Evolutionary conservation across 2,888 invertebrate species (phyloP), one percentile per base, ranked within the genome.

Genomic region (Melanostoma mellinum): DNA sequence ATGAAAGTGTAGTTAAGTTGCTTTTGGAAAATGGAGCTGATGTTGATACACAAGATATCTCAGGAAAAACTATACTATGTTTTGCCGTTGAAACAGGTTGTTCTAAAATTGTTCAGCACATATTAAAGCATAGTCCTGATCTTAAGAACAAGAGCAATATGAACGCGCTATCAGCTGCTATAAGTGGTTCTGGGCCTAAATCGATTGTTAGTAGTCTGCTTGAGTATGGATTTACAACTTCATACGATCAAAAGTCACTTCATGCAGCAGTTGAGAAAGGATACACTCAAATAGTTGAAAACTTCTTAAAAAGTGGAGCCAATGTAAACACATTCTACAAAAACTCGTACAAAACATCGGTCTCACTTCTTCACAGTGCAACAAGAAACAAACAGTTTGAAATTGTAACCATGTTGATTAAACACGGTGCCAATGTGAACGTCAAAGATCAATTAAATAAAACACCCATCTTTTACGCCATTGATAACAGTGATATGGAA

Each of bases 341-440:
- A 48, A n/a, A 38, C 2, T n/a, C n/a, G 20, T 20, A 0, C 20
- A 63, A 48, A 0, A 36, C 30, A 2, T 3, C 9, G 0, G 6
- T 1, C n/a, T 32, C 44, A 20, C 20, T 50, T 3, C 38, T 63
- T 4, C 63, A 63, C 32, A 3, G 3, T 1, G 50, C 63, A 38
- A 30, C 38, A n/a, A 9, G 38, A 38, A 50, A 20, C 2, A 30
- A 50, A 4, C 50, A 50, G n/a, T 50, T 6, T 36, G 32, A 50
- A 38, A 50, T 63, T 4, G 32, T 32, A 4, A n/a, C 36, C n/a
- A 36, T 63, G 4, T 10, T 63, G 9, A 8, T 56, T 85, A 33
- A 65, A 78, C 52, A 76, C 8, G 84, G 71, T n/a, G 85, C 85
- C 32, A 56, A 80, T 72, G 46, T 77, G 60, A 65, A 38, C 56